phyloP scores from a whole-genome alignment of 2,888 invertebrate genomes.

The Acrobasis repandana region DNA sequence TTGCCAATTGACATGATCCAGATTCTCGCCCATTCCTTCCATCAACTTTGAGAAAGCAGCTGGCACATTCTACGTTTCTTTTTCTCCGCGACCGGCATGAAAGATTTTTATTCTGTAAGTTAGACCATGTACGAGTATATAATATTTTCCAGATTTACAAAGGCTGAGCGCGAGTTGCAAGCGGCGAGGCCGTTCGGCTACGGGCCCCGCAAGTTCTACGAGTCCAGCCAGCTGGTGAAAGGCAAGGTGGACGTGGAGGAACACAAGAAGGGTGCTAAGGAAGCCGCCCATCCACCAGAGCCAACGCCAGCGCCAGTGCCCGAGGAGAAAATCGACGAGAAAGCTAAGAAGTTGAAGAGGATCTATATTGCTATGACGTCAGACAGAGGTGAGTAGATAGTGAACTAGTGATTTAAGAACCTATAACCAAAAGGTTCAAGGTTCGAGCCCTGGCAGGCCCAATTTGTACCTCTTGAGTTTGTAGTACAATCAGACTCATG shows the following conservation, averaged over 20 bases:
- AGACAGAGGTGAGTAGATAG: constrained; percentile 79
- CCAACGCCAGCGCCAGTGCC: constrained; percentile 70
- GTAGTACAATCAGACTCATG: too few relatives aligned
- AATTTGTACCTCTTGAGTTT: too few relatives aligned
- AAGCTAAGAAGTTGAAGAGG: constrained; percentile 49
- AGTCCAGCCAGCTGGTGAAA: constrained; percentile 56
- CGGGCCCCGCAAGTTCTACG: constrained; percentile 87
- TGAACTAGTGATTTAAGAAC: too few relatives aligned
- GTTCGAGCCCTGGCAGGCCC: too few relatives aligned
- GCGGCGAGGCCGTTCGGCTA: constrained; percentile 88
- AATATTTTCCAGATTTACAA: constrained; percentile 83
- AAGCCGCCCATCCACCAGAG: constrained; percentile 64
- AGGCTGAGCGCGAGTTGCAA: constrained; percentile 87
- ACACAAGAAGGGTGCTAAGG: constrained; percentile 25
- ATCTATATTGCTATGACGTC: constrained; percentile 88
- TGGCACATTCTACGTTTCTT: too few relatives aligned
- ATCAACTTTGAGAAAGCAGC: too few relatives aligned
- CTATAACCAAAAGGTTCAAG: too few relatives aligned
- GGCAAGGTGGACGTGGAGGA: constrained; percentile 46
- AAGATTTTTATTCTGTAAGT: too few relatives aligned
- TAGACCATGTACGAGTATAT: too few relatives aligned
- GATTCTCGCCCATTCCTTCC: too few relatives aligned
- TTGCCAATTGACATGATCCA: too few relatives aligned
- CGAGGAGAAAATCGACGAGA: constrained; percentile 46
- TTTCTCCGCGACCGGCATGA: too few relatives aligned